Evolutionary conservation across 1,140 invertebrate genomes (phyloP), one percentile per base, ranked within the genome.

Genomic region (Teleogryllus occipitalis): DNA sequence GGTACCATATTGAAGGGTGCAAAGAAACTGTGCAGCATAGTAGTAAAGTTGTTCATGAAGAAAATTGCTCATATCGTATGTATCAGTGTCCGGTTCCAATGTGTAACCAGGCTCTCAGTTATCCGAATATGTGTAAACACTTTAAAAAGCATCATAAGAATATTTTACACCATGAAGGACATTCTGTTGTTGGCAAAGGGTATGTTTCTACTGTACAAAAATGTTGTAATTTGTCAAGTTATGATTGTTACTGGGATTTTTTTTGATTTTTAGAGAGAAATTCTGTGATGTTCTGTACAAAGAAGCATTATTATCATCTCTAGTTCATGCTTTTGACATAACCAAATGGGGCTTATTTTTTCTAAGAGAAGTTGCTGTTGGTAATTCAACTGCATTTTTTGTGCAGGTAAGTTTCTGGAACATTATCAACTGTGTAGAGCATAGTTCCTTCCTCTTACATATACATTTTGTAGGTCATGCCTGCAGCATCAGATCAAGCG

Each of bases 1-100:
- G 74, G 46, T 79, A 79, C 65, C 72, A 65, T 22, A 65, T 48
- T 4, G 47, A 75, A 72, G 78, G 78, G 4, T 79, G 78, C n/a
- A 48, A 7, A 7, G 39, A 79, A 39, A 79, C 46, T 8, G 18
- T 77, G 46, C 10, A 8, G 7, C 76, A 48, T 14, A 21, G 0
- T 8, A 48, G 21, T 10, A 77, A 77, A 47, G 47, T 47, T 48
- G 21, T 8, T 18, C 76, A 77, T 77, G 76, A 77, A n/a, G 46
- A 77, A 18, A 77, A 39, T 21, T 77, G 76, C 18, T 48, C 21
- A n/a, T 77, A 48, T 77, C 76, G 76, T 8, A 54, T 48, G 21
- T 77, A 54, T 18, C 47, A 4, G 14, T 77, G 76, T 12, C 48
- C 48, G 10, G 76, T 77, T 27, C 46, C 47, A n/a, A n/a, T 48